Base-by-base conservation (phyloP, 2,113 vertebrate species). In the Cinclus cinclus region DNA sequence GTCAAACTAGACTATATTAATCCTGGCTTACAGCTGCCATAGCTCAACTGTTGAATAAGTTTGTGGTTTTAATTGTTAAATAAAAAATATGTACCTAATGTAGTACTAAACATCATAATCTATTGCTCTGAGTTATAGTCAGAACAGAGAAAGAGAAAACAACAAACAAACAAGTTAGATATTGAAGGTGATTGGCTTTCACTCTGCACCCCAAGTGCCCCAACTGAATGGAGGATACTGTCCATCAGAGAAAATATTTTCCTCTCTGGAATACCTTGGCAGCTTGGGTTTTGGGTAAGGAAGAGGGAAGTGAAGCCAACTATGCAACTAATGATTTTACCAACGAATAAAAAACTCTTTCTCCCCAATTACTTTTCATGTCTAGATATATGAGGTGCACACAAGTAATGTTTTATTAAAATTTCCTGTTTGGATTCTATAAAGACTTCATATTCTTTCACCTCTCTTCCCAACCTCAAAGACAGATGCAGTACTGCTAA, bases 251-350 rank as follows among this genome's bases (percentile, higher is more conserved):
- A 80, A 95, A 94, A 71, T 79, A 90, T 30, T 95, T 89, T 94
- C 78, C 75, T 94, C 30, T 27, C 49, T 73, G 35, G 10, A 76
- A 42, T 69, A 35, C 62, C 69, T 91, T 94, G 84, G 89, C 79
- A 93, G 42, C 58, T 63, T 76, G 47, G 16, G 9, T 15, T 73
- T 92, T 58, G 41, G 19, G 37, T 53, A 94, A 86, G 44, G 22
- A 89, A 59, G 35, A 10, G 17, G 52, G 75, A 89, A 87, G 27
- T 50, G 68, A 95, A 88, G 82, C 67, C 90, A 91, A 69, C 46
- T 87, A 94, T 59, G 67, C 35, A 95, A 80, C 69, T 91, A 86
- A 89, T 55, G 27, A 35, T 88, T 94, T 89, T 85, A 88, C 47
- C 87, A 87, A 77, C 13, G 33, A 76, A 25, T 58, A 92, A 42